These are phyloP conservation scores for Sebastes cheni DNA, from an alignment of 2,797 vertebrate species.

Conservation along the genomic window DNA sequence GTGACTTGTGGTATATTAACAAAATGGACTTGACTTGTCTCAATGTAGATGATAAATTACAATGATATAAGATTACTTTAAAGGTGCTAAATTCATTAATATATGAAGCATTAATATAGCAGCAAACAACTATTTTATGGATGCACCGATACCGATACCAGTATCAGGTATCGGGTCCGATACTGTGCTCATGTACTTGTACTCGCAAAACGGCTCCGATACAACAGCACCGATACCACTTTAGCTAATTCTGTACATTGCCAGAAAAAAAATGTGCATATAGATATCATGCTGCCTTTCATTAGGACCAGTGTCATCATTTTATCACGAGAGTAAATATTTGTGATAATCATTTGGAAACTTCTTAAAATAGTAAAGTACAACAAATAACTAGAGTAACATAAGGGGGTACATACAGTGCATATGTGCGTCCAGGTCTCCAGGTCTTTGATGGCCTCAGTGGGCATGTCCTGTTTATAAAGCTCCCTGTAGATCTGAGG, in stretches of 20 bases:
- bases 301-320: not conserved
- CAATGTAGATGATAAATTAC: not conserved
- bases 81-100: too few relatives aligned
- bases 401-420: constrained; percentile 80
- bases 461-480: constrained; percentile 90
- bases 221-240: too few relatives aligned
- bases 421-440: constrained; percentile 95
- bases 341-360: not conserved
- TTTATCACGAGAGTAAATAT: not conserved
- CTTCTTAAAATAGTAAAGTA: not conserved
- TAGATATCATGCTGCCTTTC: not conserved
- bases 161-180: too few relatives aligned
- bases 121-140: too few relatives aligned
- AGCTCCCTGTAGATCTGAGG: constrained; percentile 91
- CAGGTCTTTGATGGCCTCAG: constrained; percentile 87
- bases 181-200: too few relatives aligned
- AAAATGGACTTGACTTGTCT: not conserved
- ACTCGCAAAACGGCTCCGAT: too few relatives aligned
- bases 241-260: too few relatives aligned
- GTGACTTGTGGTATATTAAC: not conserved
- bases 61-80: not conserved
- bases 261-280: too few relatives aligned
- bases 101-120: too few relatives aligned
- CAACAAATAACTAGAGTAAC: not conserved
- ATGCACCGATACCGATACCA: too few relatives aligned